Conservation (phyloP, 2,888 invertebrate species). For the Dendrolimus houi region DNA sequence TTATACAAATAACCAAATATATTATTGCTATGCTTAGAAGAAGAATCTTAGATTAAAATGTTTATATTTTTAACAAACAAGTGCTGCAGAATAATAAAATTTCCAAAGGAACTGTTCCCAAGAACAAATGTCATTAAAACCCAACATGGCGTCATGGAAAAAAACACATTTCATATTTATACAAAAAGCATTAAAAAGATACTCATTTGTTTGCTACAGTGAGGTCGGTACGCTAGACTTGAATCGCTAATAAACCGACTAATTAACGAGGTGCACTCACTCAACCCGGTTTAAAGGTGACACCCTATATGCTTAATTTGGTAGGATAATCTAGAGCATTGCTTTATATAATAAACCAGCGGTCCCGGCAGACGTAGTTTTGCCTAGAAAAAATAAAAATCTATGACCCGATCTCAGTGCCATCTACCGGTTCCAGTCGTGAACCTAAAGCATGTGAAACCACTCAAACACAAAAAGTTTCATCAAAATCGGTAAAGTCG, state of each 20-base stretch:
- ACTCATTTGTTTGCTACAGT: background rate
- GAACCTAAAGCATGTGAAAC: no score
- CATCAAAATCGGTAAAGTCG: no score
- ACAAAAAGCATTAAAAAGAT: background rate
- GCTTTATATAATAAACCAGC: no score
- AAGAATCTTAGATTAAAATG: no score
- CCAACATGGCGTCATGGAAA: background rate
- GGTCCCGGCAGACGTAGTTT: no score
- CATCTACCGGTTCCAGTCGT: no score
- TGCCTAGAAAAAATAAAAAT: no score
- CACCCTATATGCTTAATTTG: background rate
- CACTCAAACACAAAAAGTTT: no score
- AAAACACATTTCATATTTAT: background rate
- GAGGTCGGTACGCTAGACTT: slow-evolving; percentile 25
- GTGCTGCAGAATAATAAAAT: background rate
- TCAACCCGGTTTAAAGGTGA: slow-evolving; percentile 1
- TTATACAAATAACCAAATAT: no score
- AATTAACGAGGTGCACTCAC: slow-evolving; percentile 61
- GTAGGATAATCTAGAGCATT: background rate
- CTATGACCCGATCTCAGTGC: no score
- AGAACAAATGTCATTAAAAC: background rate
- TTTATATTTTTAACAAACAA: background rate
- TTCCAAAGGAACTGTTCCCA: background rate
- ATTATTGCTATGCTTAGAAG: no score
- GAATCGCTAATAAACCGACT: slow-evolving; percentile 61